Base-by-base conservation (phyloP, 2,797 vertebrate genomes). In the Bradypodion pumilum region DNA sequence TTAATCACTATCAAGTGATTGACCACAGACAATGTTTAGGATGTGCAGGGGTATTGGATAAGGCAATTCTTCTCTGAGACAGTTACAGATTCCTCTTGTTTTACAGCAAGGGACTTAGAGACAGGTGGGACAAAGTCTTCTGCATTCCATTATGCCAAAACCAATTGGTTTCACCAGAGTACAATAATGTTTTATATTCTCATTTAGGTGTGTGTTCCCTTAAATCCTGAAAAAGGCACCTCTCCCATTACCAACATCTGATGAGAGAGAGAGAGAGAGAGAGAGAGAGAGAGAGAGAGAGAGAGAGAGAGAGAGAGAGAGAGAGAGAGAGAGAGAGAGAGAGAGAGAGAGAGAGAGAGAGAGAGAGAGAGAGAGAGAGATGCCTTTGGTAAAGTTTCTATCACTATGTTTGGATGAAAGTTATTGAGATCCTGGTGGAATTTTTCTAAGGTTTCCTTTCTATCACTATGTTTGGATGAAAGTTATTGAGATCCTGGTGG, bases 201-300 rank as follows among this genome's bases (percentile, higher is more conserved):
- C 16, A 16, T 44, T 37, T 46, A 16, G 44, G 65, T 25, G 15
- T 29, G 27, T 25, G 23, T 19, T 27, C 12, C 52, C 40, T n/a
- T 16, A 35, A 56, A 56, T 56, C 52, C 52, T 56, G 52, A 52
- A 56, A 56, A 19, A 12, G 52, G 16, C 29, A 1, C 42, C 59
- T 25, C 37, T 27, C 27, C 19, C 5, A 19, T 21, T 46, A 62
- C 76, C 3, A 25, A 19, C 21, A 52, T 66, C 85, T 84, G 82
- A 3, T 82, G 72, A 21, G 79, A 87, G 92, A 89, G 85, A 89
- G n/a, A n/a, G 91, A 90, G n/a, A n/a, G 72, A 21, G 79, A 87
- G 92, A 89, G 85, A 89, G n/a, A n/a, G 91, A 90, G n/a, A n/a
- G 72, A 21, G 79, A 87, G 92, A 89, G 85, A 89, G n/a, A n/a